Evolutionary conservation across 2,888 invertebrate genomes (phyloP), one percentile per base, ranked within the genome.

Genomic region (Calephelis perditalis): DNA sequence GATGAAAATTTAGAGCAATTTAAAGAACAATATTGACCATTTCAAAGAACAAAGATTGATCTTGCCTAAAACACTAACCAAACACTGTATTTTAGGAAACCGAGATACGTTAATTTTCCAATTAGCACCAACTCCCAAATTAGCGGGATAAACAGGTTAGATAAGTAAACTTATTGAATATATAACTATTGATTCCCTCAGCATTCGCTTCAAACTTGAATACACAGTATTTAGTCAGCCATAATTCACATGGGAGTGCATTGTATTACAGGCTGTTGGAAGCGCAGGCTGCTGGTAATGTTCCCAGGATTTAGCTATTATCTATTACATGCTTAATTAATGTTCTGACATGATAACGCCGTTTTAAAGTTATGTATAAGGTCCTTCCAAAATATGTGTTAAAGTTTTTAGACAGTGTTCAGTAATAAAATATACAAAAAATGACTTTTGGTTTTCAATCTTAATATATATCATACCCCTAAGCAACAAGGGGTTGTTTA

Each of bases 281-380:
- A 57, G 57, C 62, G 60, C 64, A 64, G 56, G 58, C 58, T 64
- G 64, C 45, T 49, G 46, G 49, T 64, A 62, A 64, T 62, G 62
- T 61, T 15, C 26, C 54, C 44, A 8, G 40, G 40, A 54, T 59
- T 55, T 59, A 55, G 26, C 54, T 54, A 44, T 44, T 59, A 54
- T 59, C 58, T 49, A 52, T 45, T 57, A 46, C 35, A 57, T 8
- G 11, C 35, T 35, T 57, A 37, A 15, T 37, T 58, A 49, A 49
- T 49, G 49, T 49, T 49, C 15, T 47, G 47, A 47, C 15, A 15
- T 15, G 8, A 15, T 26, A 47, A 47, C 9, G 15, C 26, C 26
- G 26, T 26, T 26, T 26, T 26, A 26, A 26, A 26, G 26, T 26
- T 26, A 26, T 26, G 15, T 15, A 26, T 26, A 26, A 26, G 26